Evolutionary conservation across 2,113 vertebrate species (phyloP).

Genomic region (Heliornis fulica): DNA sequence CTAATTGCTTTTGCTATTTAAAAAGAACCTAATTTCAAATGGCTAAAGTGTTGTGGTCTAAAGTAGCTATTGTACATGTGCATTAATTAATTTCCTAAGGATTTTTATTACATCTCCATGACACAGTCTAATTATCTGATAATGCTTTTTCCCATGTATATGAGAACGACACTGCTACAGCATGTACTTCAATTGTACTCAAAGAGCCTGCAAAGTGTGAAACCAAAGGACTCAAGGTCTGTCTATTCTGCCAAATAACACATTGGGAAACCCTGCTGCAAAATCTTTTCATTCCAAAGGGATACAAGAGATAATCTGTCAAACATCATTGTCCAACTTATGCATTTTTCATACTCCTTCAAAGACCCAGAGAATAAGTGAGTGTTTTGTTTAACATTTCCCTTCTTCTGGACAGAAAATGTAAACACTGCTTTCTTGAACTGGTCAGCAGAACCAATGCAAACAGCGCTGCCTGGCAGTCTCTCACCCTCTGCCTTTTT

Average conservation of each 20-base stretch:
- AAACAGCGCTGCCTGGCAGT: not conserved
- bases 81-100: slow-evolving; percentile 77
- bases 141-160: slow-evolving; percentile 42
- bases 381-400: not conserved
- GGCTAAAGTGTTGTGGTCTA: slow-evolving; percentile 65
- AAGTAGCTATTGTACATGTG: slow-evolving; percentile 66
- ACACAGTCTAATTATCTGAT: slow-evolving; percentile 70
- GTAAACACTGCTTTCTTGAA: not conserved
- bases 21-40: slow-evolving; percentile 58
- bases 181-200: not conserved
- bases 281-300: not conserved
- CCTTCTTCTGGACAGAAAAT: not conserved
- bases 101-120: slow-evolving; percentile 69
- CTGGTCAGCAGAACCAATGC: not conserved
- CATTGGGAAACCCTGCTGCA: not conserved
- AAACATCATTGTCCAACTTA: not conserved
- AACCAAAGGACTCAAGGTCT: not conserved
- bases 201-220: slow-evolving; percentile 6
- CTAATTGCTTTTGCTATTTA: slow-evolving; percentile 63
- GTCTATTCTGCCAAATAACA: not conserved
- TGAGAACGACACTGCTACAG: not conserved
- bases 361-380: not conserved
- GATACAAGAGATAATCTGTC: slow-evolving; percentile 5
- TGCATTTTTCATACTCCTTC: slow-evolving; percentile 26
- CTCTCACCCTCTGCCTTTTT: not conserved